A percentile compares a stretch with the other conserved stretches of the same genome.
phyloP scores from a whole-genome alignment of 2,113 vertebrate genomes.

The Tragulus kanchil region DNA sequence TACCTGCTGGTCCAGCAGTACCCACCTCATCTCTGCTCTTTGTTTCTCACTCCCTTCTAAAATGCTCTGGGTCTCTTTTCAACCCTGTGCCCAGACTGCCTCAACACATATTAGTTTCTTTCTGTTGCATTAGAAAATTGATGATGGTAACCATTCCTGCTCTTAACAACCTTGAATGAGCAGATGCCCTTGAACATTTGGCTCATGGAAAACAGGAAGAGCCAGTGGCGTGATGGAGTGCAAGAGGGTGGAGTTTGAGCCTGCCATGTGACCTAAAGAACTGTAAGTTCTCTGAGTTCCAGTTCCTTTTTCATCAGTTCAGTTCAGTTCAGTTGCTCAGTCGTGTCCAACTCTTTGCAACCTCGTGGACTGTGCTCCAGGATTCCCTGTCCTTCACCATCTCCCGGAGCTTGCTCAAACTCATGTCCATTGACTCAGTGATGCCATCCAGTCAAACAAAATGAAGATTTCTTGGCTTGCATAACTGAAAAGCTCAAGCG shows the following conservation, averaged over 20 bases:
- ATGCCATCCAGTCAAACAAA: neutral
- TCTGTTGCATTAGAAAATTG: neutral
- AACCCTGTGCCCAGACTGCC: accelerated
- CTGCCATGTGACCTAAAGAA: neutral
- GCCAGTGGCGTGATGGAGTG: neutral
- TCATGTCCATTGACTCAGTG: too few relatives aligned
- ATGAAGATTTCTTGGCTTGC: neutral
- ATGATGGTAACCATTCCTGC: neutral
- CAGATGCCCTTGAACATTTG: neutral
- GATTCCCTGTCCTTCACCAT: too few relatives aligned
- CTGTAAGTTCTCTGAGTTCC: neutral
- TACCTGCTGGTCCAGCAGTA: neutral
- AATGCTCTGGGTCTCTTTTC: neutral
- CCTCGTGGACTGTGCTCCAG: too few relatives aligned
- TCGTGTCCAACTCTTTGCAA: too few relatives aligned
- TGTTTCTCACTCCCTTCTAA: neutral
- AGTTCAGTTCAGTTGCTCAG: too few relatives aligned
- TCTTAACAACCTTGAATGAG: neutral
- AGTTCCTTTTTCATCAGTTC: too few relatives aligned
- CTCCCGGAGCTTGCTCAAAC: too few relatives aligned
- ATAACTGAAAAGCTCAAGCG: neutral
- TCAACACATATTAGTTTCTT: neutral
- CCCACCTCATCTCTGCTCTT: neutral
- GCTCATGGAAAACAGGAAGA: neutral
- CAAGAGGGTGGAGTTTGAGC: neutral